Evolutionary conservation across 2,113 vertebrate genomes (phyloP), one percentile per base, ranked within the genome.

Genomic region (Oxyura jamaicensis): DNA sequence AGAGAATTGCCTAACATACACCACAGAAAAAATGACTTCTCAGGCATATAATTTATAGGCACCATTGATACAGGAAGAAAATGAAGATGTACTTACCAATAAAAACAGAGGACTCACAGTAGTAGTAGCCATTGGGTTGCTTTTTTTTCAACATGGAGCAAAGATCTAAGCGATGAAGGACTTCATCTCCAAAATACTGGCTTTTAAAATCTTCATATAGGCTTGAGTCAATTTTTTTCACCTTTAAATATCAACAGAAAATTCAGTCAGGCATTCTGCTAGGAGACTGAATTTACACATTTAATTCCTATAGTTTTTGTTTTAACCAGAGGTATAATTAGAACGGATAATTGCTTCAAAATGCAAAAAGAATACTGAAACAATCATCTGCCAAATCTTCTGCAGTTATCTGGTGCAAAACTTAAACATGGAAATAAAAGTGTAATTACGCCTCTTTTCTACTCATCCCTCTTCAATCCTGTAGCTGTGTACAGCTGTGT

Each of bases 61-160:
- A 28, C 31, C 91, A 85, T 2, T 16, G 31, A 86, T 48, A 58
- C 8, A 75, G 81, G 23, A 76, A 29, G 10, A 89, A 85, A 79
- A 77, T 72, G 53, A 74, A 91, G 52, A 48, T 35, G 41, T 36
- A 98, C 99, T 99, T 86, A 99, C 99, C 98, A 67, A 99, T 95
- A 46, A 96, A 93, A 90, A 99, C 95, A 46, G 99, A 99, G 19
- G 98, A 98, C 93, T 99, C 99, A 19, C 98, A 98, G 96, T 99
- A 98, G 93, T 99, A 99, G 95, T 99, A 99, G 50, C 99, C 99
- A 91, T 98, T 98, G 7, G 98, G 97, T 56, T 98, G 98, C 94
- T 99, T 99, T 96, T 98, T 99, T 97, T 99, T 99, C 96, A 98
- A 74, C 99, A 99, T 99, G 83, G 99, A 99, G 94, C 99, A 99